Base-by-base conservation (phyloP, 35 echinoderm and acorn worm genomes). In the Apostichopus japonicus region DNA sequence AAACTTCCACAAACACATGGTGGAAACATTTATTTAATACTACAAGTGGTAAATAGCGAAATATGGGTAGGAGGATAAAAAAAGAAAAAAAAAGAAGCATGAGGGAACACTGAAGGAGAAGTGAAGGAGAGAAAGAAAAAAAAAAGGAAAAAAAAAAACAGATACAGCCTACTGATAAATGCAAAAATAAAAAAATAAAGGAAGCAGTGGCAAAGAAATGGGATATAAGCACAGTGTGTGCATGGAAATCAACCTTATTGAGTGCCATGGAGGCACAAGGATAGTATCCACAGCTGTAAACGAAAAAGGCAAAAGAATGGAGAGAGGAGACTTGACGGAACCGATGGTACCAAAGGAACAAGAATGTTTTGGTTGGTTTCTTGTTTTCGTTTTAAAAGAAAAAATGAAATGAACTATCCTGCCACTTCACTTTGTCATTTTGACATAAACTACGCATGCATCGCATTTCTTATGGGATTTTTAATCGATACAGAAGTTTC, bases 241-340 rank as follows among this genome's bases (percentile, higher is more conserved):
- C 86, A 87, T 87, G 86, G 86, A 87, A 87, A 56, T 87, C 86
- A 87, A 87, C 86, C 86, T 87, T 87, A 87, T 87, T 63, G 86
- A 22, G 86, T 87, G 61, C 86, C 86, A 24, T 24, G 86, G 62
- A 72, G 86, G 86, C 86, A 89, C 86, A 89, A 89, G 86, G 86
- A 89, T 27, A 89, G 86, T 27, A 89, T 89, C 86, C 86, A 89
- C 62, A 89, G 86, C 86, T 89, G 86, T 72, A 89, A 89, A 89
- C 86, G 22, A 89, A 89, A 89, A 89, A 89, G 86, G 86, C 86
- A 89, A 89, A 89, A 89, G 86, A 89, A 89, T 89, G 86, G 86
- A 89, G 86, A 89, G 63, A 89, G 86, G 86, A 89, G 56, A 89
- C 86, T 89, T 89, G 86, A 89, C 86, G 86, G 86, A 89, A 89